Base-by-base conservation (phyloP, 1,140 invertebrate species). In the Anastrepha ludens region DNA sequence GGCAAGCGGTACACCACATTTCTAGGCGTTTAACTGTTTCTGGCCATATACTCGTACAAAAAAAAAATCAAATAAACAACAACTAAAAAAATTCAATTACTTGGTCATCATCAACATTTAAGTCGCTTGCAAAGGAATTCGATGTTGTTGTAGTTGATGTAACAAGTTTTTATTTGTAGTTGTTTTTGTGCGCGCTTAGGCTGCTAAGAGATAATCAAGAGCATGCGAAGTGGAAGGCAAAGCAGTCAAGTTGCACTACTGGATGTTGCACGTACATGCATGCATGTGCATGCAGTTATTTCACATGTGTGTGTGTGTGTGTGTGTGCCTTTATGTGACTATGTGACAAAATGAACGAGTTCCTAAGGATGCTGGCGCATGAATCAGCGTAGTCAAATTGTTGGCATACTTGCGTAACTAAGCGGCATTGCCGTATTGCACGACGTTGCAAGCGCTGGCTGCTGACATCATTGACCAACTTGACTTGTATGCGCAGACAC, bases 331-430 rank as follows among this genome's bases (percentile, higher is more conserved):
- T 29, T 29, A 29, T 29, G 29, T 29, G 29, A 29, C 29, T 29
- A 29, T 29, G 29, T 29, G 44, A 62, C 9, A 62, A 62, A 15
- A 9, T 20, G 1, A 55, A 17, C 29, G n/a, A 20, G 15, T 55
- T 55, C 74, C 47, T 81, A 55, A 55, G 50, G 74, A 81, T 55
- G 74, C 47, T 29, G 20, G 47, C 74, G n/a, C n/a, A 81, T 81
- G 74, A 81, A 81, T 81, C 74, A 81, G 74, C 20, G 44, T 81
- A 81, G n/a, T 58, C 74, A 47, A 44, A 81, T 81, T 81, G 74
- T 29, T 81, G 74, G 9, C 74, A 81, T 81, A 55, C 74, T 81
- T 81, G 74, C 74, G 74, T 81, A 81, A 81, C 47, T 20, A 81
- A 81, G 47, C 74, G 41, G 74, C 47, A 29, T 29, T 29, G 29